phyloP scores from a whole-genome alignment of 2,113 vertebrate genomes.

The Hiodon tergisus region DNA sequence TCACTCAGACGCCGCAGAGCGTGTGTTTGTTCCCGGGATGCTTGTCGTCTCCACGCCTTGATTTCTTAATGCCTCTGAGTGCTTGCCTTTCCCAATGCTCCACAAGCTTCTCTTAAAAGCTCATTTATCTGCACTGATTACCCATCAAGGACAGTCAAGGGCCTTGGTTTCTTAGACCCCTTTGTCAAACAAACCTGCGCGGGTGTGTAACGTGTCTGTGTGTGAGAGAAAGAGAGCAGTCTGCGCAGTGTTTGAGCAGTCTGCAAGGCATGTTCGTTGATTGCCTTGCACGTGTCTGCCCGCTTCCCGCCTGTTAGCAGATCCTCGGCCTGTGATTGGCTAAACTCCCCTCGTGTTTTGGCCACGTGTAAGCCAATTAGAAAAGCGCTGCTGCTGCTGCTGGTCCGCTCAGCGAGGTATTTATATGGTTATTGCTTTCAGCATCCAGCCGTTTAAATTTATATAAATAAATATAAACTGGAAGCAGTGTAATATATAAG shows the following conservation, averaged over 20 bases:
- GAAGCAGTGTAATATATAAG: too few relatives aligned
- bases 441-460: neutral
- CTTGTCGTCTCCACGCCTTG: neutral
- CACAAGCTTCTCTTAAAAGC: neutral
- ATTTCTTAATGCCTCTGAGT: neutral
- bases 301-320: too few relatives aligned
- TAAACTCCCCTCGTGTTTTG: too few relatives aligned
- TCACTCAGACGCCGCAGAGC: too few relatives aligned
- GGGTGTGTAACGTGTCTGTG: neutral
- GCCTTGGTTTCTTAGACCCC: neutral
- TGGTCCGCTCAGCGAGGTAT: neutral
- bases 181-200: neutral
- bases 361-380: too few relatives aligned
- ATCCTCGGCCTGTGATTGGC: neutral
- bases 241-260: too few relatives aligned
- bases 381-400: too few relatives aligned
- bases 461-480: too few relatives aligned
- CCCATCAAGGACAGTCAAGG: too few relatives aligned
- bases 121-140: neutral
- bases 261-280: too few relatives aligned
- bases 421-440: neutral
- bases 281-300: too few relatives aligned
- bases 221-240: too few relatives aligned
- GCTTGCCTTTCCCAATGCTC: neutral
- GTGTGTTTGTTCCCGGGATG: neutral